Conservation (phyloP, 2,888 invertebrate species). For the Gandaritis pyraliata region DNA sequence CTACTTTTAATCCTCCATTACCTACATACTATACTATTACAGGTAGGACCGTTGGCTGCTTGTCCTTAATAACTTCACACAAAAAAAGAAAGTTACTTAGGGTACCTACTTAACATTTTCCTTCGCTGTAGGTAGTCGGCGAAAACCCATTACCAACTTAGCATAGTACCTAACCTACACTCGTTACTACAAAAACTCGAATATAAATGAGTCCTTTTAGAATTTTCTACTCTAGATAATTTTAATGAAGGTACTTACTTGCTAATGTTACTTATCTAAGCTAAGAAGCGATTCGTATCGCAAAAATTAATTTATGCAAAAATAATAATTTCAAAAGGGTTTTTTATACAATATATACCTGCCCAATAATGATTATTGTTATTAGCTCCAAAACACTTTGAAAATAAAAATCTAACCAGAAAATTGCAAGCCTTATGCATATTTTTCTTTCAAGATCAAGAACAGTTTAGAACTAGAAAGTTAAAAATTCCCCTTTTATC, state of each 20-base stretch:
- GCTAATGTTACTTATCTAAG: neutral
- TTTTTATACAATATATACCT: too few species aligned
- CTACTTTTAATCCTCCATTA: neutral
- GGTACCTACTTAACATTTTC: neutral
- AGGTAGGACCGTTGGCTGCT: neutral
- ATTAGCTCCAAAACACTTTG: too few species aligned
- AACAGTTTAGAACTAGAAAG: constrained; percentile 6
- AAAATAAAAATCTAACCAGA: too few species aligned
- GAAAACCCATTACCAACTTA: constrained; percentile 3
- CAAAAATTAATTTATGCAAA: too few species aligned
- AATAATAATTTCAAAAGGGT: too few species aligned
- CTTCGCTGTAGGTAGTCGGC: neutral
- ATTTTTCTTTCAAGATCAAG: too few species aligned
- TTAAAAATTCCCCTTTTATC: constrained; percentile 11
- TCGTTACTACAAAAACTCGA: neutral
- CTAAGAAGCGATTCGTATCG: too few species aligned
- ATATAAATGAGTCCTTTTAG: neutral
- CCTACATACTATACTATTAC: neutral
- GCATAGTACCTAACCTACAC: neutral
- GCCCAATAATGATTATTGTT: too few species aligned
- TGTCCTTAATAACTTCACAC: neutral
- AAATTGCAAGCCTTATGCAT: too few species aligned
- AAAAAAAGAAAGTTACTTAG: neutral
- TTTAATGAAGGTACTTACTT: neutral
- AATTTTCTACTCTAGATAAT: neutral